Evolutionary conservation across 2,888 invertebrate genomes (phyloP), one percentile per base, ranked within the genome.

Genomic region (Volucella inflata): DNA sequence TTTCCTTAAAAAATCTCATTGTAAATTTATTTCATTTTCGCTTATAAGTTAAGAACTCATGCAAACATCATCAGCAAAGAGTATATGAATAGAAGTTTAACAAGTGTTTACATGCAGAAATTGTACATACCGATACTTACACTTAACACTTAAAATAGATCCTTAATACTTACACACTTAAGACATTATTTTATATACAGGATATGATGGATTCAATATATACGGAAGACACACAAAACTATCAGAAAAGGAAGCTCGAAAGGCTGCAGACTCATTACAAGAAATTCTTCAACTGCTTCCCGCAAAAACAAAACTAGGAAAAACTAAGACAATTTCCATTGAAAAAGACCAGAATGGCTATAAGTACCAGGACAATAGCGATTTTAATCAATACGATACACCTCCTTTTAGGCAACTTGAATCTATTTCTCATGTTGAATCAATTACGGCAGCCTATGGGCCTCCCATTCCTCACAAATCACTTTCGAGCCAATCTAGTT

Each of bases 381-480:
- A 90, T 17, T 81, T 88, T 42, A 80, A 67, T 38, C 84, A 87
- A 10, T 87, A 89, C 59, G 88, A 88, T 0, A 57, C 90, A 77
- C 89, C 90, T 8, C 87, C 88, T 17, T 83, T 91, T 68, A 90
- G 91, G 42, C 90, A 89, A 51, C 71, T 92, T 62, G 90, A 91
- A 53, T 90, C 92, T 0, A 74, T 92, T 4, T 90, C 91, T 4
- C 92, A 92, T 71, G 90, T 90, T 2, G 90, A 92, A 80, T 90
- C 92, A 36, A 90, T 92, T 72, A 91, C 91, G 0, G 91, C 92
- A 0, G 91, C 91, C 3, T 92, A 91, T 87, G 90, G 88, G 2
- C 67, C 87, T n/a, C 90, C 89, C 6, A 88, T 80, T 38, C 78
- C 84, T 36, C 55, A 87, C 17, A 78, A 80, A 65, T 51, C 57